phyloP scores from a whole-genome alignment of 2,113 vertebrate species.

The Chrysochloris asiatica region DNA sequence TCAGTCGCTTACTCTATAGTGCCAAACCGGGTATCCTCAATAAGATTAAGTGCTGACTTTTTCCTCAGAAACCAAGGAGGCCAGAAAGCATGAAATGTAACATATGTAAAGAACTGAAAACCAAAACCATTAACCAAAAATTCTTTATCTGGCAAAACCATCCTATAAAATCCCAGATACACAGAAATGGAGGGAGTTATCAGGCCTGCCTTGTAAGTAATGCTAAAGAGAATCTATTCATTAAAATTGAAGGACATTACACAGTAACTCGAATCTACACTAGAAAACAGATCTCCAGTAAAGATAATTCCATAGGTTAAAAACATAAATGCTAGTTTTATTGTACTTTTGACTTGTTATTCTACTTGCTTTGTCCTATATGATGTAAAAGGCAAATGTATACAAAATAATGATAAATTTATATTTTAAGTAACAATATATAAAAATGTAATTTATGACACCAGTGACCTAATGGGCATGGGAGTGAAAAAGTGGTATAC shows the following conservation, averaged over 20 bases:
- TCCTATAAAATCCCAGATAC: neutral
- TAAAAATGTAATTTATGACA: neutral
- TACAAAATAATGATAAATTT: neutral
- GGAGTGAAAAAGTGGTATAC: too few species aligned
- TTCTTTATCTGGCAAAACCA: neutral
- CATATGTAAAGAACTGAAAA: neutral
- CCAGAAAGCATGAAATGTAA: neutral
- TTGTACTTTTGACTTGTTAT: neutral
- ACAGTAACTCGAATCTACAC: neutral
- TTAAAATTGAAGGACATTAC: neutral
- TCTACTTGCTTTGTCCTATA: neutral
- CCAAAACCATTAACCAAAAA: neutral
- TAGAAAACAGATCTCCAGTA: neutral
- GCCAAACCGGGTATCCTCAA: too few species aligned
- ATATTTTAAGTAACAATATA: neutral
- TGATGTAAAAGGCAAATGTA: neutral
- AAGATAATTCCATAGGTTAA: neutral
- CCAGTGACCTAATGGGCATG: neutral
- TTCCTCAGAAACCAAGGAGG: neutral
- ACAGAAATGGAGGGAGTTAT: neutral
- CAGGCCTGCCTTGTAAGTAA: neutral
- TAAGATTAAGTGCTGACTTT: neutral
- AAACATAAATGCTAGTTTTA: neutral
- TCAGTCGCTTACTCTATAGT: too few species aligned
- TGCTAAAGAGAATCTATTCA: neutral